Evolutionary conservation across 2,888 invertebrate species (phyloP).

Genomic region (Drosophila anceps): DNA sequence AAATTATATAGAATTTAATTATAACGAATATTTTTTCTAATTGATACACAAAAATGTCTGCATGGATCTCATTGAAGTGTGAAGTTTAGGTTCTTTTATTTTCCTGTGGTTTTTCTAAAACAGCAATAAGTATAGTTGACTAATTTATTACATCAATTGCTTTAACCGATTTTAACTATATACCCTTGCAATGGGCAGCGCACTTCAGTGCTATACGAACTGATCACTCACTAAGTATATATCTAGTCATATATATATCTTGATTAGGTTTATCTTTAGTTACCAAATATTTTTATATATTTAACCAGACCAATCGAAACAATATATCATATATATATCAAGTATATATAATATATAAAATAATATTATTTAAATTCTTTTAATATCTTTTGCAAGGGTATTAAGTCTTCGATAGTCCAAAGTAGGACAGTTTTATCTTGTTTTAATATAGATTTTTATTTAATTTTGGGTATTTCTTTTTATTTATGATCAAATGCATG

Average conservation of each 20-base stretch:
- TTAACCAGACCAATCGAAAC: background rate
- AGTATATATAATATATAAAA: background rate
- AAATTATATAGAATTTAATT: slow-evolving; percentile 40
- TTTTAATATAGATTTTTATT: slow-evolving; percentile 8
- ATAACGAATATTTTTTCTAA: slow-evolving; percentile 18
- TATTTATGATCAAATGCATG: slow-evolving; percentile 64
- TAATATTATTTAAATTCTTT: background rate
- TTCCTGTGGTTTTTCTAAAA: slow-evolving; percentile 5
- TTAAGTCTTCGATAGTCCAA: slow-evolving; percentile 1
- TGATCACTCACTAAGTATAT: no score
- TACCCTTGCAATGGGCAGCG: background rate
- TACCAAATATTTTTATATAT: background rate
- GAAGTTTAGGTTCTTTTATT: slow-evolving; percentile 12
- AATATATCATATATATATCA: no score
- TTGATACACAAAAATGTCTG: slow-evolving; percentile 81
- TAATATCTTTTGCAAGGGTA: slow-evolving; percentile 3
- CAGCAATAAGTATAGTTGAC: background rate
- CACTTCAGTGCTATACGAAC: background rate
- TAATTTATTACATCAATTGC: slow-evolving; percentile 4
- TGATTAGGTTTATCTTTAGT: background rate
- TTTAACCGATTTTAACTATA: slow-evolving; percentile 23
- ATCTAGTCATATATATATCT: background rate
- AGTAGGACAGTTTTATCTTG: slow-evolving; percentile 12
- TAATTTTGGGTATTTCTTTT: background rate
- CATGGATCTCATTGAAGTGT: slow-evolving; percentile 84